These are phyloP conservation scores for Cyrtonyx montezumae DNA, from an alignment of 2,113 vertebrate genomes.

Conservation along the genomic window DNA sequence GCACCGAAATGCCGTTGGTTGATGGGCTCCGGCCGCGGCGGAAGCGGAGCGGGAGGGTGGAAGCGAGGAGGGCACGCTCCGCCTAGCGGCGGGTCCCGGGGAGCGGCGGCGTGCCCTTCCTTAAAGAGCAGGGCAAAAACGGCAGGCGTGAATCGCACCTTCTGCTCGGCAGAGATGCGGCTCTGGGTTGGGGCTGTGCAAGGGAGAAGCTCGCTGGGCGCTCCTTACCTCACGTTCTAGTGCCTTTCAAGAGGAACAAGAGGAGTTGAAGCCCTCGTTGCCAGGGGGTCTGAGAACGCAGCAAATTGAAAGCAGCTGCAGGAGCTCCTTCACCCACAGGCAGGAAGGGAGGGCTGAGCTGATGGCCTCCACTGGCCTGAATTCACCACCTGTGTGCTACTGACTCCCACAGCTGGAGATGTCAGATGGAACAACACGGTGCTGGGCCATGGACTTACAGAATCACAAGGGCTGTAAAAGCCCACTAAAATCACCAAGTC, in stretches of 20 bases:
- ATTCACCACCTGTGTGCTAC: not conserved
- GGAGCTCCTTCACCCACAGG: not conserved
- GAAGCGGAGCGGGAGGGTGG: slow-evolving; percentile 51
- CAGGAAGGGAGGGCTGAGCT: not conserved
- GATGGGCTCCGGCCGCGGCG: not conserved
- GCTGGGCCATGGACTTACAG: not conserved
- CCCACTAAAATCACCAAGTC: no score
- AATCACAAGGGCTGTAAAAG: no score
- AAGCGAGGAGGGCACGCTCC: not conserved
- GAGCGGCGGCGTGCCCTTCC: not conserved
- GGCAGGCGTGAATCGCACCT: accelerated
- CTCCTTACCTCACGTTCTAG: not conserved
- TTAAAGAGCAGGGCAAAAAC: not conserved
- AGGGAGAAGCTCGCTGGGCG: not conserved
- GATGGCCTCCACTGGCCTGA: not conserved
- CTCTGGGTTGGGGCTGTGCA: not conserved
- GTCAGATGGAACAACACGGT: accelerated
- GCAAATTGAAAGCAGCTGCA: not conserved
- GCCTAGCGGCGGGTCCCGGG: not conserved
- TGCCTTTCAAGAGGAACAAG: not conserved
- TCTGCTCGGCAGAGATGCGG: not conserved
- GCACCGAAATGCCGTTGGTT: slow-evolving; percentile 15
- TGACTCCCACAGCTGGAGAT: not conserved
- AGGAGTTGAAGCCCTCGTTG: not conserved
- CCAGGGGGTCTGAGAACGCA: not conserved